A percentile compares a stretch with the other conserved stretches of the same genome.
phyloP scores from a whole-genome alignment of 1,140 invertebrate genomes.

The Orius insidiosus region DNA sequence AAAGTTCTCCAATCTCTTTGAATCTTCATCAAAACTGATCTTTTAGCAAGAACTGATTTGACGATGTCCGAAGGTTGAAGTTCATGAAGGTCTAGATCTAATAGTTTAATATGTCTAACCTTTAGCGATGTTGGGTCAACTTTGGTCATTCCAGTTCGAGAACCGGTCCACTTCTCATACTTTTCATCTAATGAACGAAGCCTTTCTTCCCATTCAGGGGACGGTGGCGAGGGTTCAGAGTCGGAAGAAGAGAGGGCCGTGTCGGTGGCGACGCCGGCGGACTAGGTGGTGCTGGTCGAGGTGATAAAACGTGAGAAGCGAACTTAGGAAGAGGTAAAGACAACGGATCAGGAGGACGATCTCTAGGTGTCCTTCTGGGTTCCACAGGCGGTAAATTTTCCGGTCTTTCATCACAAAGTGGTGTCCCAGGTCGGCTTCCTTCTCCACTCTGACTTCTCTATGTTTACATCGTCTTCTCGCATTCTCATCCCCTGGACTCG shows the following conservation, averaged over 20 bases:
- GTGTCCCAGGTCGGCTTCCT: constrained; percentile 61
- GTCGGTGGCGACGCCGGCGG: constrained; percentile 19
- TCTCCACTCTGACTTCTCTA: constrained; percentile 26
- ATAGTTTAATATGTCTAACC: constrained; percentile 41
- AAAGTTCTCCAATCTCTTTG: constrained; percentile 77
- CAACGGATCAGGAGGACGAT: constrained; percentile 43
- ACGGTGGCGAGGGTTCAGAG: constrained; percentile 26
- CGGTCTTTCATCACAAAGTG: constrained; percentile 63
- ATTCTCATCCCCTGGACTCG: constrained; percentile 37
- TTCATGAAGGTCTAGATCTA: constrained; percentile 55
- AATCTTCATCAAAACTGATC: constrained; percentile 89
- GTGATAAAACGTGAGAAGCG: constrained; percentile 42
- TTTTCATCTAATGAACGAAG: constrained; percentile 80
- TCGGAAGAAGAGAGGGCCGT: constrained; percentile 21
- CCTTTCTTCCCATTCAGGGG: constrained; percentile 49
- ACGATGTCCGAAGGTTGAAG: constrained; percentile 86
- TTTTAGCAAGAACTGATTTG: constrained; percentile 75
- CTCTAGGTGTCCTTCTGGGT: constrained; percentile 41
- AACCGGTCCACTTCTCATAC: constrained; percentile 75
- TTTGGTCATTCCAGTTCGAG: constrained; percentile 38
- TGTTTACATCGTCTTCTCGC: constrained; percentile 26
- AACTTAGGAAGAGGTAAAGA: constrained; percentile 70
- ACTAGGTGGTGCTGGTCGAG: constrained; percentile 18
- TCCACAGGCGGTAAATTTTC: constrained; percentile 54
- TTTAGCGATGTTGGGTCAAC: constrained; percentile 35